phyloP scores from a whole-genome alignment of 2,888 invertebrate species.

The Macrosiphum euphorbiae region DNA sequence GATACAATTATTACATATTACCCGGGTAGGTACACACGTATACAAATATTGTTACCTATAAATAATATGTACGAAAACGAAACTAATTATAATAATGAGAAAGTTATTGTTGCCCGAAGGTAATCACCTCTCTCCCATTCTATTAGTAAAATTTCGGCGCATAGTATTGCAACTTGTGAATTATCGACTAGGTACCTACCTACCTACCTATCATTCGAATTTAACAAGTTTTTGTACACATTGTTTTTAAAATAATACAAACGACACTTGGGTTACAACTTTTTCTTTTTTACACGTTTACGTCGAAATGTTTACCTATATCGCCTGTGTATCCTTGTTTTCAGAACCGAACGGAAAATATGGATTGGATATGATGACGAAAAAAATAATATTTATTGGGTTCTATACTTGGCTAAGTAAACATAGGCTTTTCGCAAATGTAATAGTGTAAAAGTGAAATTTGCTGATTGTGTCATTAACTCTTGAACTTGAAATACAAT shows the following conservation, averaged over 20 bases:
- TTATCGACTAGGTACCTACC: not conserved
- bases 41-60: not conserved
- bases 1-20: not conserved
- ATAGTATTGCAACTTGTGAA: constrained; percentile 7
- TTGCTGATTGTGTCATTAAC: constrained; percentile 11
- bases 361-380: constrained; percentile 51
- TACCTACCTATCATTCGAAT: not conserved
- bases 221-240: not conserved
- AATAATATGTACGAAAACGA: constrained; percentile 18
- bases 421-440: constrained; percentile 41
- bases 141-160: constrained; percentile 32
- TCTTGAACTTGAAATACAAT: constrained; percentile 35
- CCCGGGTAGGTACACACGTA: not conserved
- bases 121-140: constrained; percentile 51
- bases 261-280: not conserved
- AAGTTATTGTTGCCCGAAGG: constrained; percentile 57
- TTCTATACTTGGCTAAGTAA: constrained; percentile 37
- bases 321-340: constrained; percentile 57
- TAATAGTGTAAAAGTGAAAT: constrained; percentile 36
- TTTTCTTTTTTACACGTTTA: constrained; percentile 32
- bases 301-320: constrained; percentile 40
- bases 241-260: not conserved
- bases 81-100: constrained; percentile 60
- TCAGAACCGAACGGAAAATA: constrained; percentile 56
- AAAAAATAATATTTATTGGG: constrained; percentile 40